phyloP scores from a whole-genome alignment of 2,113 vertebrate species.

The Crotalus helleri region DNA sequence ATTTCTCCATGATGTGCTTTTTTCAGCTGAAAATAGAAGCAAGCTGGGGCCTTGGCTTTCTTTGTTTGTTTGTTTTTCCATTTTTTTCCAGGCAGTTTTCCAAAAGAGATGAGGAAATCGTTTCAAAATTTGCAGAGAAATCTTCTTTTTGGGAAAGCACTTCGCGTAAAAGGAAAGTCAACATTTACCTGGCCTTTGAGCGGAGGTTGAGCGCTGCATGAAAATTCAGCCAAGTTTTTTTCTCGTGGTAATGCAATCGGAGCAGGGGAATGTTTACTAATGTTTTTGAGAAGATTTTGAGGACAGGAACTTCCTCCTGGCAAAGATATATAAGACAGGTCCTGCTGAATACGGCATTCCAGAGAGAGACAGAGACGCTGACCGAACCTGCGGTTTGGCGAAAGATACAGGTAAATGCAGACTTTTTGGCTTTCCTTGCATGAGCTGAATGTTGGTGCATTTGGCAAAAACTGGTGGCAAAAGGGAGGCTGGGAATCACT shows the following conservation, averaged over 20 bases:
- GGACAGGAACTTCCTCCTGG: not conserved
- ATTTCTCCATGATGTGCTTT: too few species aligned
- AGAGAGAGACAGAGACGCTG: not conserved
- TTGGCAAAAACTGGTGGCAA: not conserved
- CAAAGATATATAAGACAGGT: too few species aligned
- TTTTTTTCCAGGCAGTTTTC: not conserved
- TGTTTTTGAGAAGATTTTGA: not conserved
- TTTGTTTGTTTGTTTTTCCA: too few species aligned
- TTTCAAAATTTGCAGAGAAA: not conserved
- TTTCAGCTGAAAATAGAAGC: too few species aligned
- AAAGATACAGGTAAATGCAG: not conserved
- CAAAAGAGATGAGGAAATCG: not conserved
- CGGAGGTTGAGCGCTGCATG: not conserved
- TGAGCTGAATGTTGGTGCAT: too few species aligned
- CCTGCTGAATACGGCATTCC: accelerated
- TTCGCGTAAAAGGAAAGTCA: not conserved
- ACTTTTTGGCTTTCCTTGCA: not conserved
- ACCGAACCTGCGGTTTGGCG: not conserved
- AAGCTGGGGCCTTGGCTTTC: too few species aligned
- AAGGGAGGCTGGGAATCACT: too few species aligned
- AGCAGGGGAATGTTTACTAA: not conserved
- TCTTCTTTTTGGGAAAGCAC: not conserved
- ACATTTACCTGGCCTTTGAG: not conserved
- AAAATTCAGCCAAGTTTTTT: not conserved
- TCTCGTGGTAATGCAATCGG: not conserved